A percentile compares a stretch with the other conserved stretches of the same genome.
Evolutionary conservation across 2,797 vertebrate genomes (phyloP).

Genomic region (Thripadectes ignobilis): DNA sequence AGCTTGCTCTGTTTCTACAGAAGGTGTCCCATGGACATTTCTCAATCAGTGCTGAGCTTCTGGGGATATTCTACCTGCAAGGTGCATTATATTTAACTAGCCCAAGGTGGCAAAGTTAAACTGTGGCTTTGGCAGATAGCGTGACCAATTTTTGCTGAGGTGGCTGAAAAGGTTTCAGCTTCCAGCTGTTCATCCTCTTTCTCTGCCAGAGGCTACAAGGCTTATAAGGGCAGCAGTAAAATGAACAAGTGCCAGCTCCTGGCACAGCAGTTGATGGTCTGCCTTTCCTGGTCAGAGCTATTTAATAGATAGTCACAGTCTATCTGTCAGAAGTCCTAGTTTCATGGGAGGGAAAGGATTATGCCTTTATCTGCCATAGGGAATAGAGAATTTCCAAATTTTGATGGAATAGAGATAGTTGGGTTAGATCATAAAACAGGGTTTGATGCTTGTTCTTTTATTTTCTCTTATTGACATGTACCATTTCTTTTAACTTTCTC

Average conservation of each 20-base stretch:
- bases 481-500: neutral
- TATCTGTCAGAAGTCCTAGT: conserved; percentile 2
- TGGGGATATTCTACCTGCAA: neutral
- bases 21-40: neutral
- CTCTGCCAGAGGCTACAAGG: conserved; percentile 20
- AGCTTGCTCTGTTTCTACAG: neutral
- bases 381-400: neutral
- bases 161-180: neutral
- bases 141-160: conserved; percentile 24
- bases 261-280: neutral
- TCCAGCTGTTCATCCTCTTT: conserved; percentile 21
- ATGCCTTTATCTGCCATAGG: neutral
- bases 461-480: neutral
- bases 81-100: neutral
- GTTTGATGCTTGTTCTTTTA: neutral
- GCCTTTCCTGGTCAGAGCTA: neutral
- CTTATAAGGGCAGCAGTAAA: conserved; percentile 2
- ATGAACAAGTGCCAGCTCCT: conserved; percentile 5
- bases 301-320: neutral
- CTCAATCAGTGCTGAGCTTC: rapidly evolving
- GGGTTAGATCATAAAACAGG: neutral
- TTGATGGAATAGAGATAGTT: neutral
- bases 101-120: neutral
- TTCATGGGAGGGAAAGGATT: neutral
- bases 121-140: neutral